These are phyloP conservation scores for Urocyon cinereoargenteus DNA, from an alignment of 2,797 vertebrate genomes.

Conservation along the genomic window DNA sequence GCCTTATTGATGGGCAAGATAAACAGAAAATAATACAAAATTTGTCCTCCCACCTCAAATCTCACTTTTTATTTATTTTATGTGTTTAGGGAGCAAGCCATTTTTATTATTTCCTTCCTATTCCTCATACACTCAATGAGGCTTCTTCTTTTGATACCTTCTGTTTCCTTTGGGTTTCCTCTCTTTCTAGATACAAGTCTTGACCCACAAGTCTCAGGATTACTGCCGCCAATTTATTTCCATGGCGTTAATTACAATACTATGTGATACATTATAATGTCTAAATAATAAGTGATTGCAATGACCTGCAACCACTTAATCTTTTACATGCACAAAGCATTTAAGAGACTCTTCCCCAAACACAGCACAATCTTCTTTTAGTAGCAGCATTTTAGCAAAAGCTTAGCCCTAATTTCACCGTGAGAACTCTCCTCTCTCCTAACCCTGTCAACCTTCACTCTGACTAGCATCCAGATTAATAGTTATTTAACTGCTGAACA, in stretches of 20 bases:
- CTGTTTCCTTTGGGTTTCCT: neutral
- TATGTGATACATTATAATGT: neutral
- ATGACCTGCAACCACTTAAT: neutral
- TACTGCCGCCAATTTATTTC: neutral
- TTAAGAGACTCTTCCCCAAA: neutral
- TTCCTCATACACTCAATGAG: neutral
- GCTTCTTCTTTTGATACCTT: neutral
- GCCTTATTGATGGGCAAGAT: neutral
- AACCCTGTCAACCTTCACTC: slow-evolving; percentile 83
- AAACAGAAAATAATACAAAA: neutral
- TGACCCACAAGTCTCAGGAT: neutral
- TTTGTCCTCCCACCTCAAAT: neutral
- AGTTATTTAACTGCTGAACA: slow-evolving; percentile 87
- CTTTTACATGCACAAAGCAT: neutral
- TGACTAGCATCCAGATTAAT: slow-evolving; percentile 84
- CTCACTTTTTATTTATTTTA: neutral
- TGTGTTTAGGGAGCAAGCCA: too few species aligned
- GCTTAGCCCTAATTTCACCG: neutral
- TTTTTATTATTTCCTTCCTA: neutral
- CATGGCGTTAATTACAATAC: neutral
- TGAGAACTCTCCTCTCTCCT: slow-evolving; percentile 72
- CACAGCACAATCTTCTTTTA: neutral
- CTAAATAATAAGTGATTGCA: neutral
- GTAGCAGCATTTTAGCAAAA: slow-evolving; percentile 1
- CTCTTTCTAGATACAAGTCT: neutral